Evolutionary conservation across 30 jellyfish, hydroid and myxozoan species (phyloP).

Genomic region (Cassiopea xamachana): DNA sequence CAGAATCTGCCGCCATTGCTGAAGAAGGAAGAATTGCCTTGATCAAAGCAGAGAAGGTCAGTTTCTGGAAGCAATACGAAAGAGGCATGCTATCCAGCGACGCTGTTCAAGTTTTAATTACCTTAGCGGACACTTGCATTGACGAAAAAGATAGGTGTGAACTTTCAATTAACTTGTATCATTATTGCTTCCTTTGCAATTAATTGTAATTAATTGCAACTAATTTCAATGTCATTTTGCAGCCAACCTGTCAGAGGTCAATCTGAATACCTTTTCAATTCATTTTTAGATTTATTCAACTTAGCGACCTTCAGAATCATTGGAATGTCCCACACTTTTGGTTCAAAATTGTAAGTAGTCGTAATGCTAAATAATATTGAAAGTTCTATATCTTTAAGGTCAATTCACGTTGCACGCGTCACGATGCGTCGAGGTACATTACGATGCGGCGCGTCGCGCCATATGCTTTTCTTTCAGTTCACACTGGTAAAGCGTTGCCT

Average conservation of each 20-base stretch:
- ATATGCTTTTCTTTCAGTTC: too few species aligned
- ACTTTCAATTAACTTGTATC: not conserved
- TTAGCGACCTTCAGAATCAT: conserved; percentile 73
- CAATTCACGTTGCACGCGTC: too few species aligned
- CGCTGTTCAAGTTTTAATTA: conserved; percentile 89
- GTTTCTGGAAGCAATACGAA: conserved; percentile 95
- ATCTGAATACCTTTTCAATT: not conserved
- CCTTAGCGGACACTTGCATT: conserved; percentile 89
- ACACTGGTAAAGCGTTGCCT: too few species aligned
- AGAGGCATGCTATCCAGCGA: conserved; percentile 93
- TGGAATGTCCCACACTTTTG: conserved; percentile 94
- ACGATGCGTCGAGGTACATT: too few species aligned
- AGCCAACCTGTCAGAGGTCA: not conserved
- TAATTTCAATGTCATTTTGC: not conserved
- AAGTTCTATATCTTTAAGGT: too few species aligned
- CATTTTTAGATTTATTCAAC: conserved; percentile 66
- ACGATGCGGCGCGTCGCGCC: too few species aligned
- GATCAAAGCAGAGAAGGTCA: conserved; percentile 89
- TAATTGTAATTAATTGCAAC: too few species aligned
- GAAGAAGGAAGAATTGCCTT: conserved; percentile 92
- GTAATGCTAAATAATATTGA: too few species aligned
- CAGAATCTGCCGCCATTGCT: conserved; percentile 92
- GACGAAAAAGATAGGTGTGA: conserved; percentile 83
- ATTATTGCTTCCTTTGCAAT: not conserved
- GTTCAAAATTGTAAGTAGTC: conserved; percentile 79